Percentiles rank a stretch among this genome's conserved stretches.
These are phyloP conservation scores for Idaea biselata DNA, from an alignment of 2,888 invertebrate species.

Conservation along the genomic window DNA sequence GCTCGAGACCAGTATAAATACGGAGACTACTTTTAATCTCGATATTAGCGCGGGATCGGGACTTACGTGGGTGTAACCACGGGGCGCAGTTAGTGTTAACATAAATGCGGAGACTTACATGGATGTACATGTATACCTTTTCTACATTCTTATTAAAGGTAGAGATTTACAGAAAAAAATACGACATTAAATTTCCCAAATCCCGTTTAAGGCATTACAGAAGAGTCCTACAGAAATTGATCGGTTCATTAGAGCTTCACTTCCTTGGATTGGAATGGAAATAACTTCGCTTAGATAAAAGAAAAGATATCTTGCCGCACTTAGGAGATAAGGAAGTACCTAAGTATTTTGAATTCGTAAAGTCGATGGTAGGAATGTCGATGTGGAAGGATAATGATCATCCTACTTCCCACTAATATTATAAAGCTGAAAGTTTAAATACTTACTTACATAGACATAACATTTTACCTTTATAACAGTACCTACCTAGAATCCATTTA, in stretches of 20 bases:
- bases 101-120: too few relatives aligned
- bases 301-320: neutral
- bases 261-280: neutral
- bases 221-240: neutral
- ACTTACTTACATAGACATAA: too few relatives aligned
- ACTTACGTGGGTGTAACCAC: neutral
- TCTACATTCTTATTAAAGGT: neutral
- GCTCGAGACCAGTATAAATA: too few relatives aligned
- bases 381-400: constrained; percentile 8
- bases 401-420: too few relatives aligned
- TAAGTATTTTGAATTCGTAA: neutral
- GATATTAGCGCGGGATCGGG: neutral
- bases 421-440: too few relatives aligned
- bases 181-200: neutral
- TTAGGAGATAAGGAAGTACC: neutral
- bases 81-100: neutral
- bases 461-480: too few relatives aligned
- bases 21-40: neutral
- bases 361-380: neutral
- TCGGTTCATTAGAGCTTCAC: neutral
- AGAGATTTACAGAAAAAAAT: neutral
- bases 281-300: neutral
- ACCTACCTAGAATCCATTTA: too few relatives aligned
- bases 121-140: too few relatives aligned
- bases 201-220: neutral